Evolutionary conservation across 92 coral and sea anemone genomes (phyloP).

Genomic region (Palythoa heliodiscus): DNA sequence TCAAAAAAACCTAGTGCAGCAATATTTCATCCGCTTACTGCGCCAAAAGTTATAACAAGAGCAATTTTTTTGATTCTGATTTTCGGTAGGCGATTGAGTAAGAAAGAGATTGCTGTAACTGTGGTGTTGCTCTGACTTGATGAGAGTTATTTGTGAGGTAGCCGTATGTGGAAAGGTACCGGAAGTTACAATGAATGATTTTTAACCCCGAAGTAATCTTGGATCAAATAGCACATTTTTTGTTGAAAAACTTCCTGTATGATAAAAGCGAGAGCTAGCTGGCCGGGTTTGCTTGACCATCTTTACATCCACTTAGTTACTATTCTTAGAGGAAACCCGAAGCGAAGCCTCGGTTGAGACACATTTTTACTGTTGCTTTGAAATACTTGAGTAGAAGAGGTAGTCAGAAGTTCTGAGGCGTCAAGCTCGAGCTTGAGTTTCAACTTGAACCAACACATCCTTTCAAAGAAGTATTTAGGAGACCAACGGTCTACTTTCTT

Average conservation of each 20-base stretch:
- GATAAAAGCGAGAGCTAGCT: background rate
- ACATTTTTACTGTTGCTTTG: conserved; percentile 31
- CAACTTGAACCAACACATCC: conserved; percentile 38
- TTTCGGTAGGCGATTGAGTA: background rate
- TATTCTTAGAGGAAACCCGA: background rate
- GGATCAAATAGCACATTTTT: background rate
- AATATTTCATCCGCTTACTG: conserved; percentile 36
- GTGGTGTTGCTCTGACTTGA: background rate
- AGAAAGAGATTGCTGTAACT: background rate
- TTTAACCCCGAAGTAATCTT: background rate
- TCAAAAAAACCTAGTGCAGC: conserved; percentile 3
- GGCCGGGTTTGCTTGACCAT: background rate
- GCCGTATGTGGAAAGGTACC: conserved; percentile 1
- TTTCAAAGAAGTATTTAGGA: conserved; percentile 28
- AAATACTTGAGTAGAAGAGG: conserved; percentile 43
- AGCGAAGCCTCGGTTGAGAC: conserved; percentile 15
- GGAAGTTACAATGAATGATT: conserved; percentile 34
- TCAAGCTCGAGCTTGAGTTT: conserved; percentile 24
- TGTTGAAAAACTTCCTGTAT: conserved; percentile 33
- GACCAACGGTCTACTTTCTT: background rate
- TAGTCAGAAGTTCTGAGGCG: conserved; percentile 29
- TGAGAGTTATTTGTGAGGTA: background rate
- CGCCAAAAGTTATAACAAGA: conserved; percentile 16
- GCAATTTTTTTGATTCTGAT: conserved; percentile 18
- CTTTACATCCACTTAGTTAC: background rate